phyloP scores from a whole-genome alignment of 2,797 vertebrate species.

The Aeoliscus strigatus region DNA sequence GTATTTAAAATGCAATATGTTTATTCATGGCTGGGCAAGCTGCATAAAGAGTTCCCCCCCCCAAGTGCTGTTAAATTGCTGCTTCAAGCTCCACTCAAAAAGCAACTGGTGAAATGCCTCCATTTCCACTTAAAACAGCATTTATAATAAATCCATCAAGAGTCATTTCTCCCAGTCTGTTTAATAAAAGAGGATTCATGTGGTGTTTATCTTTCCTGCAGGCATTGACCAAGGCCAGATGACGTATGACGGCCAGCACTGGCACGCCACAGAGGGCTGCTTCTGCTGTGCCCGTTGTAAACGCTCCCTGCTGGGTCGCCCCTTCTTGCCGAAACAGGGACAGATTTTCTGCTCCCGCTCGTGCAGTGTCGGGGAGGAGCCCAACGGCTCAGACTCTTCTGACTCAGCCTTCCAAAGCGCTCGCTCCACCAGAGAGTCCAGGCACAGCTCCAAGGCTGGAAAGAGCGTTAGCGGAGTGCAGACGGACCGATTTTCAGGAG shows the following conservation, averaged over 20 bases:
- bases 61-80: constrained; percentile 30
- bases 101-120: constrained; percentile 19
- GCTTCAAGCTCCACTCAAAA: constrained; percentile 28
- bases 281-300: constrained; percentile 97
- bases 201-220: constrained; percentile 45
- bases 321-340: constrained; percentile 96
- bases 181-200: constrained; percentile 13
- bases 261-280: constrained; percentile 95
- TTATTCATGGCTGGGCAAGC: constrained; percentile 55
- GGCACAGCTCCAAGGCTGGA: constrained; percentile 87
- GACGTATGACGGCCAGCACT: constrained; percentile 97
- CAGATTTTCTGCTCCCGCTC: constrained; percentile 97
- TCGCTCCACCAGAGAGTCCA: constrained; percentile 89
- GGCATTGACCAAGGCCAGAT: constrained; percentile 99
- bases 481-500: constrained; percentile 82
- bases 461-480: constrained; percentile 77
- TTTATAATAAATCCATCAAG: constrained; percentile 22
- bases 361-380: constrained; percentile 90
- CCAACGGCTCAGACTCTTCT: constrained; percentile 90
- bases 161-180: not conserved
- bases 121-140: constrained; percentile 21
- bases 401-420: constrained; percentile 96
- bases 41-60: constrained; percentile 52
- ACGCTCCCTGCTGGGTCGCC: constrained; percentile 91
- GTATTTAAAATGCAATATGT: constrained; percentile 58